These are phyloP conservation scores for Ceraclea dissimilis DNA, from an alignment of 2,888 invertebrate species.

Conservation along the genomic window DNA sequence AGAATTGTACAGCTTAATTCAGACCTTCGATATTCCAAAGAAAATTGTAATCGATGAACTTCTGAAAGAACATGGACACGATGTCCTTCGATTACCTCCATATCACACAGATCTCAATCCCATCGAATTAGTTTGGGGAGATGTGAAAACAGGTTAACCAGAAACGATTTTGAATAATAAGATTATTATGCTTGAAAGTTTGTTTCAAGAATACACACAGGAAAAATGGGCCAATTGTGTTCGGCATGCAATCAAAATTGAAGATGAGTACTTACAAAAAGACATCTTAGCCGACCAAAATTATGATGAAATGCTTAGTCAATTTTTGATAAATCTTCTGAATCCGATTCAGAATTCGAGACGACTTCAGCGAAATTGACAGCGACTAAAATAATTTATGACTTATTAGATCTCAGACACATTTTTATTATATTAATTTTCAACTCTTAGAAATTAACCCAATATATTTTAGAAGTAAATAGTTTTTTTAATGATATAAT, in stretches of 20 bases:
- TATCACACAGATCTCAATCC: slow-evolving; percentile 5
- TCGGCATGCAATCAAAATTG: background rate
- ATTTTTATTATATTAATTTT: no score
- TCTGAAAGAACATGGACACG: background rate
- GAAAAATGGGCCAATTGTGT: background rate
- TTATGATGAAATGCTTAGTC: background rate
- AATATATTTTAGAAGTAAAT: no score
- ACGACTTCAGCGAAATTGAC: no score
- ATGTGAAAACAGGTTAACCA: background rate
- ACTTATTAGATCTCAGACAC: no score
- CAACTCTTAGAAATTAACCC: no score
- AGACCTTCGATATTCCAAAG: background rate
- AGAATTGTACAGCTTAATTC: background rate
- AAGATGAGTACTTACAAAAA: background rate
- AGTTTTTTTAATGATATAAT: no score
- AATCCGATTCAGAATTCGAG: no score
- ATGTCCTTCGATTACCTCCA: background rate
- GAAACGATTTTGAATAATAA: background rate
- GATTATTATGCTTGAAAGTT: background rate
- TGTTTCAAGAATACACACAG: background rate
- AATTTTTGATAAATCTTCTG: no score
- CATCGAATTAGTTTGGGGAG: background rate
- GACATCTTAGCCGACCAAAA: background rate
- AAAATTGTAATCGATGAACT: background rate
- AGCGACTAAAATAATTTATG: no score